Evolutionary conservation across 2,888 invertebrate genomes (phyloP), one percentile per base, ranked within the genome.

Genomic region (Thera britannica): DNA sequence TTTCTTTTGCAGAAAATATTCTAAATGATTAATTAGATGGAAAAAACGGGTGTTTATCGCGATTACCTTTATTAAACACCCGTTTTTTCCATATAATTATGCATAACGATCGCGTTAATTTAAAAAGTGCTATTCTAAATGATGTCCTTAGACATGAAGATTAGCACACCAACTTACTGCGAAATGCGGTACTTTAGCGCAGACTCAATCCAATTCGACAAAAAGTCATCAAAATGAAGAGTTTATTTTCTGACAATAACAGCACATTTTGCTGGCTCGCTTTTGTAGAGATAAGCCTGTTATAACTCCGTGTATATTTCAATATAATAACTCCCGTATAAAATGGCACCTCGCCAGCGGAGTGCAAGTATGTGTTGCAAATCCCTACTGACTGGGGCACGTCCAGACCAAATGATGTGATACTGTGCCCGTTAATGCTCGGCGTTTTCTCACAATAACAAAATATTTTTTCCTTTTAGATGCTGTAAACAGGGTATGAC

Each of bases 261-360:
- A 71, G 68, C 74, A 69, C 70, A 74, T 74, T 72, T 74, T 71
- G 70, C 67, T 74, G 72, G 74, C 74, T 70, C 71, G 74, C 65
- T 68, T 72, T 72, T 67, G 67, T 72, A 61, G 71, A 73, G 75
- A 75, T 75, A 75, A 74, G 75, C 75, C 72, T 72, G 72, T 75
- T 75, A 72, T 74, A 74, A 71, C 72, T 72, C 70, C 59, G 67
- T 65, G 69, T 75, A 72, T 72, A 75, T 75, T 70, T 75, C 75
- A 72, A 74, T 75, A 74, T 74, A 73, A 75, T 75, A 74, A 74
- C 74, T 73, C 68, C 71, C 68, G 74, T 72, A 71, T 72, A 70
- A 72, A 75, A 72, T 75, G 75, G 75, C 75, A 72, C 64, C 38
- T 35, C 67, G 75, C 75, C 75, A 75, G 58, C 57, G 34, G 52